Percentiles rank a stretch among this genome's conserved stretches.
phyloP scores from a whole-genome alignment of 2,888 invertebrate species.

The Diadegma fenestrale region DNA sequence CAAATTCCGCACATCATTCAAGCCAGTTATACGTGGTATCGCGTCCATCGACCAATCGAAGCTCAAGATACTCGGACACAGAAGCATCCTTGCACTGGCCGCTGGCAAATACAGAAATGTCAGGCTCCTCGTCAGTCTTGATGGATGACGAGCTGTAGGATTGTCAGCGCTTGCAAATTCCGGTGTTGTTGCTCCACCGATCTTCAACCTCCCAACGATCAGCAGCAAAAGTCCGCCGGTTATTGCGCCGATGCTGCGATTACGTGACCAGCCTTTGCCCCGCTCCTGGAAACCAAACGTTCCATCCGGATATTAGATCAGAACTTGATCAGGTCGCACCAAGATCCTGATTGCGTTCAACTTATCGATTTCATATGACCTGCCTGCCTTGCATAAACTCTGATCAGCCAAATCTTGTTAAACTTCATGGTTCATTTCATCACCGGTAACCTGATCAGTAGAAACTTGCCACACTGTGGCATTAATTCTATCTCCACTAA shows the following conservation, averaged over 20 bases:
- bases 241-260: slow-evolving; percentile 90
- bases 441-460: neutral
- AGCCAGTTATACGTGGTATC: slow-evolving; percentile 92
- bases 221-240: slow-evolving; percentile 89
- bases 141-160: slow-evolving; percentile 95
- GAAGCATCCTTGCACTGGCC: slow-evolving; percentile 94
- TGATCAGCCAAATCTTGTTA: too few relatives aligned
- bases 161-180: slow-evolving; percentile 98
- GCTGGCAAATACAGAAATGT: slow-evolving; percentile 97
- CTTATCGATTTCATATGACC: too few relatives aligned
- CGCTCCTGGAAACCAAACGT: slow-evolving; percentile 73
- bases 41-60: slow-evolving; percentile 99
- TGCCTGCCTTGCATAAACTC: too few relatives aligned
- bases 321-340: too few relatives aligned
- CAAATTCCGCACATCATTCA: slow-evolving; percentile 93
- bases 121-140: slow-evolving; percentile 92
- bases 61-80: slow-evolving; percentile 95
- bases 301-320: too few relatives aligned
- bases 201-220: slow-evolving; percentile 91
- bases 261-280: slow-evolving; percentile 85
- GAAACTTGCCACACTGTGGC: too few relatives aligned
- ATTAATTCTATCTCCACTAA: too few relatives aligned
- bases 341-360: too few relatives aligned
- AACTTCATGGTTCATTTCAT: too few relatives aligned
- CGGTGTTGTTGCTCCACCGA: slow-evolving; percentile 90